phyloP scores from a whole-genome alignment of 2,113 vertebrate genomes.

The Gorsachius goisagi region DNA sequence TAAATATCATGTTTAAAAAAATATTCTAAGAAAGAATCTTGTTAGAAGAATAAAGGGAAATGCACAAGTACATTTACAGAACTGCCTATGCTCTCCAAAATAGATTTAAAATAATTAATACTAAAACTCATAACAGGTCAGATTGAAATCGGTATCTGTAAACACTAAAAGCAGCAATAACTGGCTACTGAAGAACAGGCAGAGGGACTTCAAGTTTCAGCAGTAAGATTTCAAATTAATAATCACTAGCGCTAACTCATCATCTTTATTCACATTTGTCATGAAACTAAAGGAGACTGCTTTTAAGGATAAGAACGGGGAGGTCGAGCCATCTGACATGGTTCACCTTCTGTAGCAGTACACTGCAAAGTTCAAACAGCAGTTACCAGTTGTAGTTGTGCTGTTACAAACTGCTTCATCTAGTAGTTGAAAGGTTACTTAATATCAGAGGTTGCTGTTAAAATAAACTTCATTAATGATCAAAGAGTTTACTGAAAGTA shows the following conservation, averaged over 20 bases:
- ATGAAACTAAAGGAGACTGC: background rate
- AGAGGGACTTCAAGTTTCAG: constrained; percentile 51
- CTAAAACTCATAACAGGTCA: background rate
- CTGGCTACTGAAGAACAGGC: constrained; percentile 37
- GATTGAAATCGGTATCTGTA: constrained; percentile 22
- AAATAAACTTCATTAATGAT: constrained; percentile 36
- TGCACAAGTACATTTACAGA: background rate
- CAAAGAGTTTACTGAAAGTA: constrained; percentile 28
- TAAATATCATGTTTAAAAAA: background rate
- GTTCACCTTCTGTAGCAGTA: background rate
- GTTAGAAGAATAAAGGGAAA: constrained; percentile 1
- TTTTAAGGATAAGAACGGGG: background rate
- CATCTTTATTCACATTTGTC: background rate
- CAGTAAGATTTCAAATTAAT: constrained; percentile 44
- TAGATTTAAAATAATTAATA: background rate
- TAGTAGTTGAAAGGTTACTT: background rate
- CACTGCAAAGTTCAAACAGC: background rate
- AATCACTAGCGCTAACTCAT: background rate
- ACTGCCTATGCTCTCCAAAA: background rate
- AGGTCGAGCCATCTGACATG: background rate
- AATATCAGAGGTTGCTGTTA: background rate
- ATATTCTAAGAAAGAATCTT: background rate
- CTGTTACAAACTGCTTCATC: background rate
- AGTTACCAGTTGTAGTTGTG: background rate
- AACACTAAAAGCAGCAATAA: constrained; percentile 53